Base-by-base conservation (phyloP, 2,888 invertebrate genomes). In the Hetaerina titia region DNA sequence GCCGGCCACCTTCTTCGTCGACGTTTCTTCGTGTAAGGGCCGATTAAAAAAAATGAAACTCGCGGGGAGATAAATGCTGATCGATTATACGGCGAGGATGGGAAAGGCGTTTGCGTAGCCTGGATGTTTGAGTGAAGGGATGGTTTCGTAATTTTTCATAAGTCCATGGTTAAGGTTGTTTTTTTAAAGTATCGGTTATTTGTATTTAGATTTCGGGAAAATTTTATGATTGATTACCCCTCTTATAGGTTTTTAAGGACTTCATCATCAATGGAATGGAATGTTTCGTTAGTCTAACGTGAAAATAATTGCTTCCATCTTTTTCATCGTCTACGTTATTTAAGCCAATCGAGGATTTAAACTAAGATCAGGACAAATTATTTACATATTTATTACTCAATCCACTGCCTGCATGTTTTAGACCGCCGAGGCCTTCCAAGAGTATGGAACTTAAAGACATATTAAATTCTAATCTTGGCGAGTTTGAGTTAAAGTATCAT, bases 61-160 rank as follows among this genome's bases (percentile, higher is more conserved):
- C 69, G 56, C 57, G 19, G 89, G 89, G 81, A 81, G 81, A 81
- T 81, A 58, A 58, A 58, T 89, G 89, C 89, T 58, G 89, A 89
- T 57, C 57, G 57, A 89, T 89, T 89, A 89, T 19, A 89, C 89
- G 89, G 89, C 89, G 56, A 81, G 81, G 69, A 56, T 88, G 56
- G 45, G 31, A 22, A 57, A 89, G 89, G 58, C 89, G 89, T 89
- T 57, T 58, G 89, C 89, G 89, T 89, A 58, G 56, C 58, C 58
- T 89, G 58, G 81, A 81, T 81, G 81, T 81, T 81, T 81, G 81
- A 81, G 81, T 81, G 81, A 81, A 81, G 81, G 81, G 81, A 81
- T 81, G 81, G 25, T 81, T 81, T 81, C 81, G 81, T 81, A 81
- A 81, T 81, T 81, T 81, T 81, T 81, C 81, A 31, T 81, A 81